Conservation (phyloP, 1,140 invertebrate genomes). For the Ericerus pela region DNA sequence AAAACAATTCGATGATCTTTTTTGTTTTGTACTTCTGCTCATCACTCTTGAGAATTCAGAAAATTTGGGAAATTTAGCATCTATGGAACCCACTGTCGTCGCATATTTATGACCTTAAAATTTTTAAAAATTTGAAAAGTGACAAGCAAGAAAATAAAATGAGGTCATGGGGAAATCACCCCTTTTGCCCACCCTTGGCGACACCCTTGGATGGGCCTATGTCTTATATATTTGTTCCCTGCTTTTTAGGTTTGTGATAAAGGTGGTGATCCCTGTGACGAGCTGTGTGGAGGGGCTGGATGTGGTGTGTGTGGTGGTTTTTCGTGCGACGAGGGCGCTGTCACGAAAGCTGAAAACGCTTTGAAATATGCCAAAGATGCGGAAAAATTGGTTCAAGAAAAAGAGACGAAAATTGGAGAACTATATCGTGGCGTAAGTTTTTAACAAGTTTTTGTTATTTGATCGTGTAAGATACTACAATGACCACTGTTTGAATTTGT, state of each 20-base stretch:
- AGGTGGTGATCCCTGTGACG: slow-evolving; percentile 69
- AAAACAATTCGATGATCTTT: no score
- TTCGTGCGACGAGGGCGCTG: slow-evolving; percentile 75
- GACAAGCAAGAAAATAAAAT: no score
- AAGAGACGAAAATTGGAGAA: slow-evolving; percentile 60
- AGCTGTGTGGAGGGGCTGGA: slow-evolving; percentile 82
- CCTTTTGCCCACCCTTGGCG: no score
- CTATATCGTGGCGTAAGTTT: slow-evolving; percentile 42
- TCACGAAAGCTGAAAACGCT: slow-evolving; percentile 71
- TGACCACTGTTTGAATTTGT: slow-evolving; percentile 5
- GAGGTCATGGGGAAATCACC: no score
- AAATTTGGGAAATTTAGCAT: no score
- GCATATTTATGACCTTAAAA: no score
- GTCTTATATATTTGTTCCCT: no score
- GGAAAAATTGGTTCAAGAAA: slow-evolving; percentile 56
- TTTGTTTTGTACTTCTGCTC: no score
- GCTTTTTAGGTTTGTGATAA: slow-evolving; percentile 77
- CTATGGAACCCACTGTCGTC: no score
- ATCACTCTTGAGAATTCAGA: no score
- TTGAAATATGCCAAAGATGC: slow-evolving; percentile 71
- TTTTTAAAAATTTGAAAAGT: no score
- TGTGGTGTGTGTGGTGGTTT: slow-evolving; percentile 81
- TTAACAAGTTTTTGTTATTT: not conserved
- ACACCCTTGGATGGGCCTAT: no score
- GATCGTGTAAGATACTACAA: slow-evolving; percentile 5